Evolutionary conservation across 2,113 vertebrate species (phyloP), one percentile per base, ranked within the genome.

Genomic region (Neolamprologus sp.): DNA sequence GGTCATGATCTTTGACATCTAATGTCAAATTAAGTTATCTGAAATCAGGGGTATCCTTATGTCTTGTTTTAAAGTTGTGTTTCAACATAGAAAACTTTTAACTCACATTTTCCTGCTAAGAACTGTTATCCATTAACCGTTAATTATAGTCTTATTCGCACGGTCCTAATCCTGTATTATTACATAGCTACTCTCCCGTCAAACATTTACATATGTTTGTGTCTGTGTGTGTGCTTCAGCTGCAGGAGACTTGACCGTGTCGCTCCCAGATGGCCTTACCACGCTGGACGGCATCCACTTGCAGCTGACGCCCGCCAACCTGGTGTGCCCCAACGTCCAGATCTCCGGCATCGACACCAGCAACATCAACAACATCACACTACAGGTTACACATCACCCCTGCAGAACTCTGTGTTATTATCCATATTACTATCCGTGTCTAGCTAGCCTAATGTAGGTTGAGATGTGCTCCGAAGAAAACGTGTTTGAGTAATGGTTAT

Each of bases 261-360:
- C 98, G 55, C 95, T 99, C 91, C 97, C 98, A 7, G 99, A 99
- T 31, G 97, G 98, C 84, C 95, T 99, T 89, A 97, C 98, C 84
- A 97, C 98, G 6, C 96, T 99, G 88, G 99, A 99, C 68, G 98
- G 99, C 81, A 99, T 99, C 94, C 98, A 99, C 88, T 92, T 99
- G 82, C 99, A 99, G 92, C 89, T 99, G 87, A 98, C 98, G 13
- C 96, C 98, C 14, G 82, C 96, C 90, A 99, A 97, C 93, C 93
- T 99, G 75, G 97, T 99, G 86, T 98, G 98, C 87, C 98, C 98
- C 23, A 99, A 99, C 10, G 98, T 99, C 71, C 99, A 99, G 94
- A 99, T 99, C 94, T 99, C 99, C 23, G 99, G 98, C 88, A 97
- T 99, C 35, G 98, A 99, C 80, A 87, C 98, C 80, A 96, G 96